Conservation (phyloP, 2,113 vertebrate species). For the Charina bottae region DNA sequence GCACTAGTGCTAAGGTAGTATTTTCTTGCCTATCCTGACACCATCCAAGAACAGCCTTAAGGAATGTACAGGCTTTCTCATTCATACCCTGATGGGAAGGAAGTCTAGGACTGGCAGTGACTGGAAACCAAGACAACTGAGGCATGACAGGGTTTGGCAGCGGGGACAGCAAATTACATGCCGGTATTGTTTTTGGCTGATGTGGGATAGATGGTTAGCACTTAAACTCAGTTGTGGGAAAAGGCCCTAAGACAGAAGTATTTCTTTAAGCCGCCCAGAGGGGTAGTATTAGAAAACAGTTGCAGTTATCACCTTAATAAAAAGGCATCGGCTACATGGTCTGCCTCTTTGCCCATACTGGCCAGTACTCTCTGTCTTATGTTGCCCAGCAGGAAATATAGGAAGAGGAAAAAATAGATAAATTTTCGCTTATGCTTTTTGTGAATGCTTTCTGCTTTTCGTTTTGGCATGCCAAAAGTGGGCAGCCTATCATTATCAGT, state of each 20-base stretch:
- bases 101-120: neutral
- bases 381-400: neutral
- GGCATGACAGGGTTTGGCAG: neutral
- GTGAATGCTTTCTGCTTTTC: neutral
- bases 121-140: neutral
- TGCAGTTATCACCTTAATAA: slow-evolving; percentile 6
- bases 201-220: neutral
- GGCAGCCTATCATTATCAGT: neutral
- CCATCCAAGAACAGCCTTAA: neutral
- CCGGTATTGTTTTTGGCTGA: neutral
- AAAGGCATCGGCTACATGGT: neutral
- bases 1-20: neutral
- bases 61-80: neutral
- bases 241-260: neutral
- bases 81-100: neutral
- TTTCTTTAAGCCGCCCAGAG: neutral
- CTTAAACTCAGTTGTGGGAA: neutral
- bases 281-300: neutral
- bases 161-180: neutral
- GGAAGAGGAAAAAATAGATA: too few species aligned
- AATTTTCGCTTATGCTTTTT: neutral
- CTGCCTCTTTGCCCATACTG: neutral
- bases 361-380: neutral
- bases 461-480: neutral
- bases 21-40: neutral